A percentile compares a stretch with the other conserved stretches of the same genome.
phyloP scores from a whole-genome alignment of 64 coral and sea anemone species.

The Porites lutea region DNA sequence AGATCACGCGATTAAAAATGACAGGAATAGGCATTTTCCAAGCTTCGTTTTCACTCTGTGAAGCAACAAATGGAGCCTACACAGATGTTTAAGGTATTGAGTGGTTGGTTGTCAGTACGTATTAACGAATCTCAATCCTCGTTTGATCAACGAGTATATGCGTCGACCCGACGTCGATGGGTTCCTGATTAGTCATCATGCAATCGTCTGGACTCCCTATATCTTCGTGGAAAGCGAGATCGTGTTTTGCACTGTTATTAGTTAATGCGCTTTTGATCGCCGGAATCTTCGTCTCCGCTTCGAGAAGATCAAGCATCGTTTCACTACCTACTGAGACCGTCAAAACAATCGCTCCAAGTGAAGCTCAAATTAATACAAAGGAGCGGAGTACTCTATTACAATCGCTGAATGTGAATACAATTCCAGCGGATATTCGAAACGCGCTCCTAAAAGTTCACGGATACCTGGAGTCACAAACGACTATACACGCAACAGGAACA shows the following conservation, averaged over 20 bases:
- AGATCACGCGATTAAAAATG: too few relatives aligned
- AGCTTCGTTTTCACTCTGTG: too few relatives aligned
- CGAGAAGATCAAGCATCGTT: background rate
- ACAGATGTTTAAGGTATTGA: too few relatives aligned
- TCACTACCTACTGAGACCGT: background rate
- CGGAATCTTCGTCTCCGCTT: constrained; percentile 16
- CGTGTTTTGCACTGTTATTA: background rate
- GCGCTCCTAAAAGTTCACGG: background rate
- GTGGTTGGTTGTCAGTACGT: too few relatives aligned
- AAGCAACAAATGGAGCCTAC: too few relatives aligned
- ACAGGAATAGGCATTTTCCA: too few relatives aligned
- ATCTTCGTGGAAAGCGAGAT: background rate
- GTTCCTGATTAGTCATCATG: too few relatives aligned
- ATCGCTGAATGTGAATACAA: background rate
- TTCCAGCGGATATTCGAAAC: background rate
- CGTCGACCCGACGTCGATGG: background rate
- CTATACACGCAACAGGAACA: background rate
- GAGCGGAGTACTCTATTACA: background rate
- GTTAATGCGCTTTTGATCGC: constrained; percentile 13
- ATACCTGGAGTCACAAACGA: constrained; percentile 11
- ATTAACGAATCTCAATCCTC: background rate
- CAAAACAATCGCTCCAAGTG: background rate
- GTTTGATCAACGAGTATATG: background rate
- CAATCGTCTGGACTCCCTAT: background rate
- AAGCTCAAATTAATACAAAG: background rate